Evolutionary conservation across 2,888 invertebrate species (phyloP), one percentile per base, ranked within the genome.

Genomic region (Melanophora roralis): DNA sequence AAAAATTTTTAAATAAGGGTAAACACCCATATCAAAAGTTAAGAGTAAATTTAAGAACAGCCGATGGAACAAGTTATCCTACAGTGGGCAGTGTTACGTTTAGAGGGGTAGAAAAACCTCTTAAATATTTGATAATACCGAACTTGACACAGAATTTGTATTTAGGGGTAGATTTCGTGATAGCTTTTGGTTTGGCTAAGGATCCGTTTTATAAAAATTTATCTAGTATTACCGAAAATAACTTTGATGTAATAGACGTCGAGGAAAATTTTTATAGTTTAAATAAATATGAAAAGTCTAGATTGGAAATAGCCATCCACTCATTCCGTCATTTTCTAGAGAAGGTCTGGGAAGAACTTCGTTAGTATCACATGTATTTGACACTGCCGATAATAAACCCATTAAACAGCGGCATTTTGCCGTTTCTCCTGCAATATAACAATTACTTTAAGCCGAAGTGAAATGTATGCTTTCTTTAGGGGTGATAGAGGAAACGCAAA

Each of bases 401-500:
- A 38, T 38, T 57, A 55, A 49, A 14, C 47, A 47, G 11, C 11
- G 38, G 3, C 12, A 38, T 38, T 38, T 38, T 38, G 38, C 38
- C 9, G 45, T 72, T 43, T 72, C 23, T n/a, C 38, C 53, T 4
- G 55, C 34, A 14, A 47, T 53, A 23, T 51, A 53, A 45, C 43
- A 69, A 19, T 11, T 36, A 7, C 3, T 69, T 11, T 69, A 7
- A 12, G 4, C 38, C 11, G 38, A 38, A 38, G 12, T 9, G 12
- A 40, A 38, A 27, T 21, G 65, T 5, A 51, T 65, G 55, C 19
- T 57, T 19, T 21, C 11, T 32, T 16, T 59, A 16, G 57, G 57
- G 0, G 51, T 67, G 1, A 65, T 74, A 4, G 74, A 74, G 6
- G 74, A 36, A n/a, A 23, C 34, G 2, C 36, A 64, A 16, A 74